phyloP scores from a whole-genome alignment of 2,888 invertebrate species.

The Baronia brevicornis region DNA sequence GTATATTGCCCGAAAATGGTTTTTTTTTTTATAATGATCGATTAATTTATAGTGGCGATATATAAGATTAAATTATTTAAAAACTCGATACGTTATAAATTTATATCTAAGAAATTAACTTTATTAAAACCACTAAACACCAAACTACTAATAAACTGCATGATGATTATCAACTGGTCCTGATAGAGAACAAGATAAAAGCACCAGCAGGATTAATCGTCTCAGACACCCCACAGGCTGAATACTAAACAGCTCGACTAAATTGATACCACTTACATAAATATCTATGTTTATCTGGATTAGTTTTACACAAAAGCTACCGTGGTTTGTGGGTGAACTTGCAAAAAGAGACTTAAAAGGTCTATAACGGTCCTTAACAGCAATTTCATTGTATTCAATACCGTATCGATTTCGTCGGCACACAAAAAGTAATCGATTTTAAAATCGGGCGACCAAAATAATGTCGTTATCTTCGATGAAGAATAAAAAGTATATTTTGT shows the following conservation, averaged over 20 bases:
- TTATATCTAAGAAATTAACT: too few species aligned
- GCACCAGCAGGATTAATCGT: conserved; percentile 1
- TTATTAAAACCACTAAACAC: too few species aligned
- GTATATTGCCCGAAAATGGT: too few species aligned
- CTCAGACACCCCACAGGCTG: conserved; percentile 3
- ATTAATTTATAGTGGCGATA: too few species aligned
- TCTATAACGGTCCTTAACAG: conserved; percentile 27
- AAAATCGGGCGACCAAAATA: conserved; percentile 11
- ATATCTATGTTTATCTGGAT: conserved; percentile 11
- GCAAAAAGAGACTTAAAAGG: conserved; percentile 9
- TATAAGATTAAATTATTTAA: too few species aligned
- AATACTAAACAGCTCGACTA: conserved; percentile 1
- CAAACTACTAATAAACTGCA: too few species aligned
- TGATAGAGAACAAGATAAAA: background rate
- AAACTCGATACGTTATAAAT: too few species aligned
- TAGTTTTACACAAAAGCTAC: conserved; percentile 10
- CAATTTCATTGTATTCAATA: conserved; percentile 30
- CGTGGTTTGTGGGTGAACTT: conserved; percentile 3
- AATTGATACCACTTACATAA: conserved; percentile 7
- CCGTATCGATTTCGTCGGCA: conserved; percentile 39
- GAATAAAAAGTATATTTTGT: conserved; percentile 2
- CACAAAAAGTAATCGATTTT: conserved; percentile 41
- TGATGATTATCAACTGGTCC: background rate
- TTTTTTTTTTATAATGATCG: too few species aligned
- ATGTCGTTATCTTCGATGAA: conserved; percentile 10